These are phyloP conservation scores for Brassicogethes aeneus DNA, from an alignment of 2,888 invertebrate species.

Conservation along the genomic window DNA sequence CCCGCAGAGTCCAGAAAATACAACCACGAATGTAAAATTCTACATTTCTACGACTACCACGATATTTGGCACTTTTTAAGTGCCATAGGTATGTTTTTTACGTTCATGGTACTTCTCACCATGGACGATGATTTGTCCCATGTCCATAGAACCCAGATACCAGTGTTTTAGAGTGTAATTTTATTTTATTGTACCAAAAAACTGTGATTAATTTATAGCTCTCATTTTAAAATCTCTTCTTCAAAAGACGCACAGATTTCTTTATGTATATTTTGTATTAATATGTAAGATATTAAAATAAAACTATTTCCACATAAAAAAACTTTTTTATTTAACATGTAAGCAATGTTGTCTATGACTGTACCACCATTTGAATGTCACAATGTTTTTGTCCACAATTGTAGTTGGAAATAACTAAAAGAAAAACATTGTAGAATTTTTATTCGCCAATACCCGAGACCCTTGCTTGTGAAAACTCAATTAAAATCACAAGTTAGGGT, in stretches of 20 bases:
- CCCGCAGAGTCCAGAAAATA: slow-evolving; percentile 67
- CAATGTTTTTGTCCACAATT: too few relatives aligned
- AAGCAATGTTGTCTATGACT: too few relatives aligned
- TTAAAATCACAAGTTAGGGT: slow-evolving; percentile 67
- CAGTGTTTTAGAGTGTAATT: slow-evolving; percentile 57
- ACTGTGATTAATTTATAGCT: not conserved
- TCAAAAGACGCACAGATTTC: too few relatives aligned
- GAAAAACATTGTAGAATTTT: slow-evolving; percentile 14
- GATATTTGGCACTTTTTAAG: slow-evolving; percentile 81
- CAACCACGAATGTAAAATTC: slow-evolving; percentile 60
- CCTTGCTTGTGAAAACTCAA: slow-evolving; percentile 60
- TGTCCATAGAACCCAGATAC: slow-evolving; percentile 56
- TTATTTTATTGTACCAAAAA: too few relatives aligned
- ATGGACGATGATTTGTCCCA: slow-evolving; percentile 69
- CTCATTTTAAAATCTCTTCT: too few relatives aligned
- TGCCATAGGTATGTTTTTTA: slow-evolving; percentile 69
- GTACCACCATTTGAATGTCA: too few relatives aligned
- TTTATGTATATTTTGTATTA: too few relatives aligned
- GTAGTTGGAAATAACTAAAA: too few relatives aligned
- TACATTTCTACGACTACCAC: slow-evolving; percentile 72
- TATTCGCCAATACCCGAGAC: slow-evolving; percentile 59
- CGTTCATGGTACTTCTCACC: slow-evolving; percentile 72
- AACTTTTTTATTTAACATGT: too few relatives aligned
- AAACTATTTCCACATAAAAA: too few relatives aligned
- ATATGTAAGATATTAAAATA: too few relatives aligned